phyloP scores from a whole-genome alignment of 2,113 vertebrate species.

The Anoura caudifer region DNA sequence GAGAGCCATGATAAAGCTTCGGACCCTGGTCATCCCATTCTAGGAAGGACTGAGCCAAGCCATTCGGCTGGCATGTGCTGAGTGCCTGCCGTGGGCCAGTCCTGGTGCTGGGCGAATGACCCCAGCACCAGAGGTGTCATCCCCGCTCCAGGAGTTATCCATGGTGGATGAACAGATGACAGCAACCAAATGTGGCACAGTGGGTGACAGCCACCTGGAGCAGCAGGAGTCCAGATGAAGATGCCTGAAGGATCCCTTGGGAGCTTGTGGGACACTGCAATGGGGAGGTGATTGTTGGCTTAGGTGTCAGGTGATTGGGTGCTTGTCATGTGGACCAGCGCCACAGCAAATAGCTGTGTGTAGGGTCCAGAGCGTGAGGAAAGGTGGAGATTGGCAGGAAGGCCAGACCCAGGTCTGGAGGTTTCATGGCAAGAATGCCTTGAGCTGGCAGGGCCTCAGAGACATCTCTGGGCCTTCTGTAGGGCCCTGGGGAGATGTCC shows the following conservation, averaged over 20 bases:
- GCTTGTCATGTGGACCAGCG: background rate
- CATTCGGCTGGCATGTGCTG: background rate
- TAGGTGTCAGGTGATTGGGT: background rate
- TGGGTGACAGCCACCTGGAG: background rate
- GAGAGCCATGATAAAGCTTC: background rate
- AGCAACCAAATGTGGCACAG: background rate
- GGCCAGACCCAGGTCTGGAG: background rate
- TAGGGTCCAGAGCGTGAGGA: background rate
- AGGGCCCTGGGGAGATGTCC: background rate
- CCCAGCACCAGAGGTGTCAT: background rate
- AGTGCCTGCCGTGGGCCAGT: background rate
- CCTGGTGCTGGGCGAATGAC: background rate
- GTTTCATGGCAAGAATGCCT: background rate
- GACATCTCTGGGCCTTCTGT: background rate
- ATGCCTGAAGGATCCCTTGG: background rate
- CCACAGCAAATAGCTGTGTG: background rate
- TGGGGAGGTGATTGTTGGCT: background rate
- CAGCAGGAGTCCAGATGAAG: background rate
- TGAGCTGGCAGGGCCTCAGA: background rate
- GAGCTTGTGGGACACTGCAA: accelerated
- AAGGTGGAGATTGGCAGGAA: background rate
- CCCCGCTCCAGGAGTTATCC: background rate
- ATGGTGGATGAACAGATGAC: background rate
- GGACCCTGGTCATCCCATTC: background rate
- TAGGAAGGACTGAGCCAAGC: background rate